Percentiles rank a stretch among this genome's conserved stretches.
phyloP scores from a whole-genome alignment of 2,888 invertebrate species.

The Drosophila lutescens region DNA sequence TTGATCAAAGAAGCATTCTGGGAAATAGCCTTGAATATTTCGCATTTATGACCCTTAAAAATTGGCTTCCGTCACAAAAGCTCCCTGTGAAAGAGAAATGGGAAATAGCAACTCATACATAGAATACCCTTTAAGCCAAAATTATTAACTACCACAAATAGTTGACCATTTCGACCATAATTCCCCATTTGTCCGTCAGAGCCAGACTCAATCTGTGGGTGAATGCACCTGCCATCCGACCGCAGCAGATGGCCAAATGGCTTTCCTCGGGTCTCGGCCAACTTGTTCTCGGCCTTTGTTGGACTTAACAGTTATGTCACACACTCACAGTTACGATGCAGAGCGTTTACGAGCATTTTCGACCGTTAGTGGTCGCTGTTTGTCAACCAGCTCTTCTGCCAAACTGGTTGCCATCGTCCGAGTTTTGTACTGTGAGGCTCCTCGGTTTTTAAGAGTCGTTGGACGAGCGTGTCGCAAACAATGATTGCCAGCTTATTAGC shows the following conservation, averaged over 20 bases:
- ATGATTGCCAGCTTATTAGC: slow-evolving; percentile 57
- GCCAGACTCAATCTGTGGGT: slow-evolving; percentile 5
- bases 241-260: slow-evolving; percentile 16
- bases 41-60: background rate
- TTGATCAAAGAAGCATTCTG: background rate
- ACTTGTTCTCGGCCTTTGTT: slow-evolving; percentile 51
- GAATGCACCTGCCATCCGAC: slow-evolving; percentile 25
- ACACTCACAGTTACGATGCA: slow-evolving; percentile 31
- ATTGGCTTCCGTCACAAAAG: background rate
- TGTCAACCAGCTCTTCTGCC: slow-evolving; percentile 53
- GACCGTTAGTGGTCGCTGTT: slow-evolving; percentile 63
- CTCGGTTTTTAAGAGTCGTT: slow-evolving; percentile 19
- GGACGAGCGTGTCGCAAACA: slow-evolving; percentile 62
- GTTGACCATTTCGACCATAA: slow-evolving; percentile 3
- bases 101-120: background rate
- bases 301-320: slow-evolving; percentile 68
- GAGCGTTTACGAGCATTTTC: slow-evolving; percentile 57
- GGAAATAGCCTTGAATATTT: background rate
- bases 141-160: background rate
- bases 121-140: background rate
- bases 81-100: background rate
- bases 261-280: slow-evolving; percentile 11
- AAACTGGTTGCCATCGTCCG: slow-evolving; percentile 57
- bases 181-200: background rate
- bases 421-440: slow-evolving; percentile 56